A percentile compares a stretch with the other conserved stretches of the same genome.
These are phyloP conservation scores for Brachionus rubens DNA, from an alignment of 1,140 invertebrate species.

Conservation along the genomic window DNA sequence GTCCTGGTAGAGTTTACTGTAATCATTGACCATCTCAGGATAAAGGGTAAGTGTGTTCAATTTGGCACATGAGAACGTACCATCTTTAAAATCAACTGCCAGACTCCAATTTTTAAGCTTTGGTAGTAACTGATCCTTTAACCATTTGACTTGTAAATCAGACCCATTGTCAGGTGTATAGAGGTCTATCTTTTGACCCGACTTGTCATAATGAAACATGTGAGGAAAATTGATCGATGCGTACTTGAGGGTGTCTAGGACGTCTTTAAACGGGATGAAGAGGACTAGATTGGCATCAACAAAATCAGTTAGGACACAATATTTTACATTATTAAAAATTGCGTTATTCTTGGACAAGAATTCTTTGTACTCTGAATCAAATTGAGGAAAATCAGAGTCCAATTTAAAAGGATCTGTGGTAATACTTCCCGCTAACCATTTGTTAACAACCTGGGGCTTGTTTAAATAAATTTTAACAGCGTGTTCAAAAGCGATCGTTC, in stretches of 20 bases:
- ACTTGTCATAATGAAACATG: not conserved
- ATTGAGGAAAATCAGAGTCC: not conserved
- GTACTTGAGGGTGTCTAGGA: not conserved
- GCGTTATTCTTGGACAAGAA: slow-evolving; percentile 30
- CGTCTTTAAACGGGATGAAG: not conserved
- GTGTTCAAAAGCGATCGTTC: slow-evolving; percentile 22
- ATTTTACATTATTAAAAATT: slow-evolving; percentile 35
- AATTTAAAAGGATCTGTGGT: not conserved
- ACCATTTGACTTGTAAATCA: slow-evolving; percentile 17
- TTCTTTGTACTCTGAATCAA: not conserved
- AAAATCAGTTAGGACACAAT: not conserved
- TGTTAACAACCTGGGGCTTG: slow-evolving; percentile 38
- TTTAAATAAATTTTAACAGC: slow-evolving; percentile 27
- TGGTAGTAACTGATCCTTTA: slow-evolving; percentile 17
- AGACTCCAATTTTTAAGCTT: slow-evolving; percentile 25
- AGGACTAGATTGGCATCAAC: not conserved
- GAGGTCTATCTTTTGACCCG: not conserved
- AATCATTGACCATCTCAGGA: slow-evolving; percentile 63
- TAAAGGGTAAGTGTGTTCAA: slow-evolving; percentile 21
- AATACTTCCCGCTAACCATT: slow-evolving; percentile 42
- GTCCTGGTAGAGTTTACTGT: slow-evolving; percentile 70
- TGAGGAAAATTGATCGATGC: slow-evolving; percentile 1
- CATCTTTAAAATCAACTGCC: not conserved
- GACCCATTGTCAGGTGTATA: not conserved
- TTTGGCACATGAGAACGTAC: slow-evolving; percentile 10